phyloP scores from a whole-genome alignment of 2,888 invertebrate genomes.

The Spicauda simplicius region DNA sequence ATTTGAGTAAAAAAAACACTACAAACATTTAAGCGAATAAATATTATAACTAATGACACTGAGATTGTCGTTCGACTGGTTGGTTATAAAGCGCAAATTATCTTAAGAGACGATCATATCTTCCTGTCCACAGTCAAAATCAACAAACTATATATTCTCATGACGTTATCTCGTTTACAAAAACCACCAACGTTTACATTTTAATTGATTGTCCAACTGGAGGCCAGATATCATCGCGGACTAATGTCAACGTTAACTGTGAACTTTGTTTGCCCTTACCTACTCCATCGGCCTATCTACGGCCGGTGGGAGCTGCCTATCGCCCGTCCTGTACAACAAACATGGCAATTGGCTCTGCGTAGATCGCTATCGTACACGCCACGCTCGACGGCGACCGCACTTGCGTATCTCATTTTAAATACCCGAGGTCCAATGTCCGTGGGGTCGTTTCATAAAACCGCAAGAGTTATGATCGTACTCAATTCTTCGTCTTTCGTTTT shows the following conservation, averaged over 20 bases:
- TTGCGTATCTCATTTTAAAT: conserved; percentile 44
- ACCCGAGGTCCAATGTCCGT: conserved; percentile 38
- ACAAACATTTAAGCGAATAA: no score
- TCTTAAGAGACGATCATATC: no score
- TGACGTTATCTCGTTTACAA: not conserved
- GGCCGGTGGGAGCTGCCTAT: conserved; percentile 17
- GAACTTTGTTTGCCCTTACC: conserved; percentile 2
- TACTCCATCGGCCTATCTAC: conserved; percentile 5
- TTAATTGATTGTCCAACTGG: not conserved
- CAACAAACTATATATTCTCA: not conserved
- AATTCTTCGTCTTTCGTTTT: conserved; percentile 28
- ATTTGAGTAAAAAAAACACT: not conserved
- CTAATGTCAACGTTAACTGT: not conserved
- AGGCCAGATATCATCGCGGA: not conserved
- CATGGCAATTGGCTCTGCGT: conserved; percentile 72
- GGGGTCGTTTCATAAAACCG: conserved; percentile 42
- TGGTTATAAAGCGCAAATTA: no score
- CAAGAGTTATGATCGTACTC: conserved; percentile 41
- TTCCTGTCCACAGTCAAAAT: not conserved
- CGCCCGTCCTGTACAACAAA: conserved; percentile 62
- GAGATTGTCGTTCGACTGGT: no score
- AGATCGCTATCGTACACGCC: conserved; percentile 71
- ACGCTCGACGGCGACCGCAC: conserved; percentile 50
- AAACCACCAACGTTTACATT: not conserved
- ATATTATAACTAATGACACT: no score